Evolutionary conservation across 1,140 invertebrate species (phyloP), one percentile per base, ranked within the genome.

Genomic region (Eueides isabella): DNA sequence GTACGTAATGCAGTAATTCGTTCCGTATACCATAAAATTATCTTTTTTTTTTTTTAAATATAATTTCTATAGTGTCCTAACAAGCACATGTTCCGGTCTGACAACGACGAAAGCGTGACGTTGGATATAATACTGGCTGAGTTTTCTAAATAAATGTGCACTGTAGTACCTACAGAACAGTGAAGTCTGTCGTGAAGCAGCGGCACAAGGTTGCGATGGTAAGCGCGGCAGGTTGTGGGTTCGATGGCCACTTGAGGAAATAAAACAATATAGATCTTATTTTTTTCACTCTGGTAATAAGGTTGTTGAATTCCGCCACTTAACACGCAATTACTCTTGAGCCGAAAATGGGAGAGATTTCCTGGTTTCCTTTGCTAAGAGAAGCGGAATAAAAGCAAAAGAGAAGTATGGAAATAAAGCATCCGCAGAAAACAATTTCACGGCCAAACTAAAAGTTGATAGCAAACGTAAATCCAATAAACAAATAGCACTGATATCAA

Each of bases 61-160:
- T 55, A 55, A 26, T 55, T 55, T 55, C 23, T 26, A 55, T 9
- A 11, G 48, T 55, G 48, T 5, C 48, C 48, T 55, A 55, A 55
- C 48, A 26, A 55, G 48, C 48, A 26, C 48, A 12, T 55, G 48
- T 55, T 55, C 48, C 48, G 48, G 48, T 55, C 48, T 55, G 48
- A 55, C 48, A 55, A 26, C 48, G 48, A 55, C 48, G 48, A 55
- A 55, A 55, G 48, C 48, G 48, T 55, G 48, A 55, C 48, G 48
- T 26, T 55, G n/a, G 48, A 26, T 55, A 26, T 23, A 19, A 26
- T 11, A 55, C 48, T 7, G 23, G 16, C 23, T 55, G 23, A 19
- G 48, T 55, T 12, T 0, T 26, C 23, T 55, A 55, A 23, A 19
- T 44, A 19, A 55, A 55, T 26, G 48, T 26, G 23, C 23, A 55